phyloP scores from a whole-genome alignment of 1,140 invertebrate genomes.

The Bombus fervidus region DNA sequence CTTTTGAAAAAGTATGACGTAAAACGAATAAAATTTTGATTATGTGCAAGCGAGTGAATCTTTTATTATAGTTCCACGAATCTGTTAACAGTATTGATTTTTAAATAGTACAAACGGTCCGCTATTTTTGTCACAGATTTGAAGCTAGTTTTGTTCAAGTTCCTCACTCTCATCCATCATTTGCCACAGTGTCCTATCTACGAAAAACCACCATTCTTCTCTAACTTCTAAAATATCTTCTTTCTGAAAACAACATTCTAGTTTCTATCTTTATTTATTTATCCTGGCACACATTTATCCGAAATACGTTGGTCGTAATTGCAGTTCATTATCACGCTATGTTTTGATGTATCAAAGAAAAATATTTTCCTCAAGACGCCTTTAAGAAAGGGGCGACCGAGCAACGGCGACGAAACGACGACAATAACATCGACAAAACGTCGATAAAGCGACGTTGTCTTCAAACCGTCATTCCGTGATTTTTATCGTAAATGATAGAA shows the following conservation, averaged over 20 bases:
- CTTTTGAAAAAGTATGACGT: background rate
- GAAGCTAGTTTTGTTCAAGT: background rate
- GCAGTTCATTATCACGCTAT: too few species aligned
- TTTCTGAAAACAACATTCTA: too few species aligned
- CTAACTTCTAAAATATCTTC: too few species aligned
- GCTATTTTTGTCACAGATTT: background rate
- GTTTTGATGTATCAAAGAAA: too few species aligned
- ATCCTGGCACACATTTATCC: too few species aligned
- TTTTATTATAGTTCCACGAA: background rate
- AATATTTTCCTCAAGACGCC: too few species aligned
- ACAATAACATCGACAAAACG: background rate
- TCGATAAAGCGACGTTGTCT: background rate
- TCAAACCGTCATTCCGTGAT: background rate
- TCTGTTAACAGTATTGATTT: background rate
- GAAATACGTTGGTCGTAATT: too few species aligned
- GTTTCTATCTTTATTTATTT: too few species aligned
- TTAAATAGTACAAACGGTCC: background rate
- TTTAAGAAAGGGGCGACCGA: too few species aligned
- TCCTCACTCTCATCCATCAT: background rate
- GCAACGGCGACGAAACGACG: too few species aligned
- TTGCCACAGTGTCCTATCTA: background rate
- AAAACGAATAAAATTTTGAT: background rate
- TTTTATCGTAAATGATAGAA: background rate
- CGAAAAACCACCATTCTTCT: background rate
- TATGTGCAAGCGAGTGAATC: background rate